Evolutionary conservation across 2,888 invertebrate species (phyloP).

Genomic region (Ormyrus rosae): DNA sequence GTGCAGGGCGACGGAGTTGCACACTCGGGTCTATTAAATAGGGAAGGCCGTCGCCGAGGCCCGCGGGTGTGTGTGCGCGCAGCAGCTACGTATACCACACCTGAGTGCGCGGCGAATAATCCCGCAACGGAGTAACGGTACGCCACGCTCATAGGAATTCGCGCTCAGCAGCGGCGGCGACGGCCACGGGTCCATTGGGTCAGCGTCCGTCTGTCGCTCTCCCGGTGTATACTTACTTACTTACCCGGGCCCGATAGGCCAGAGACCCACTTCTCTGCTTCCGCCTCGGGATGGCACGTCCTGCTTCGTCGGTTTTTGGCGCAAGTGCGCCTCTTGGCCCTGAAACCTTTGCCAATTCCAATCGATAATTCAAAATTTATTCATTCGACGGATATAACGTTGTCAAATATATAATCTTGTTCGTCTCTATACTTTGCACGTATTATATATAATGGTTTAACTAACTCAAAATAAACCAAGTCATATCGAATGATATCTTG

Average conservation of each 20-base stretch:
- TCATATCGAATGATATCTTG: too few relatives aligned
- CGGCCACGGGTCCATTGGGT: constrained; percentile 54
- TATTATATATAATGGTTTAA: too few relatives aligned
- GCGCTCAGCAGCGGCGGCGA: constrained; percentile 4
- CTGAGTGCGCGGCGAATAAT: constrained; percentile 22
- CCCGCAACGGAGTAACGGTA: constrained; percentile 49
- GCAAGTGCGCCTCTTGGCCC: too few relatives aligned
- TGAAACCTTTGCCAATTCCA: too few relatives aligned
- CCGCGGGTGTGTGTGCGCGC: too few relatives aligned
- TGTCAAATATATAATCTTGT: too few relatives aligned
- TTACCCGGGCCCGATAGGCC: not conserved
- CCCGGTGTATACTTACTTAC: not conserved
- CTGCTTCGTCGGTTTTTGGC: too few relatives aligned
- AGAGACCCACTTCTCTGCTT: constrained; percentile 36
- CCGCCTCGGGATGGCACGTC: not conserved
- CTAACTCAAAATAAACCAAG: too few relatives aligned
- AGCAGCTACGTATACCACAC: not conserved
- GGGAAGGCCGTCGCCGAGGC: constrained; percentile 22
- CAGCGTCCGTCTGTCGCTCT: constrained; percentile 43
- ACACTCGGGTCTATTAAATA: not conserved
- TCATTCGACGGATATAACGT: too few relatives aligned
- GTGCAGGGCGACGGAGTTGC: constrained; percentile 20
- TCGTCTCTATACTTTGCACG: too few relatives aligned
- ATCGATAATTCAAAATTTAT: too few relatives aligned
- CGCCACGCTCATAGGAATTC: constrained; percentile 43